These are phyloP conservation scores for Drosophila mojavensis DNA, from an alignment of 1,140 invertebrate genomes.

Conservation along the genomic window DNA sequence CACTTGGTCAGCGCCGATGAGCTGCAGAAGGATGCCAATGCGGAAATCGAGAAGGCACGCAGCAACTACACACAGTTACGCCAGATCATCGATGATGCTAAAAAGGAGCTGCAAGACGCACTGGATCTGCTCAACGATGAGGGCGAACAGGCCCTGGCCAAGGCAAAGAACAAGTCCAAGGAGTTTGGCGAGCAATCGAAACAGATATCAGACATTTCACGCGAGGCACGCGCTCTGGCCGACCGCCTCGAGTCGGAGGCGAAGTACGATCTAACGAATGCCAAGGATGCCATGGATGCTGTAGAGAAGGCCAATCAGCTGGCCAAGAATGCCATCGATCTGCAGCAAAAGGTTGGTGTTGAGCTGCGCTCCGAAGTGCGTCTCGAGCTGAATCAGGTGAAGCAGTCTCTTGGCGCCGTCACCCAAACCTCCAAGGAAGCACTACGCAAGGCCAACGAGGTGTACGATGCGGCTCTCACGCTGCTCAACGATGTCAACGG, in stretches of 20 bases:
- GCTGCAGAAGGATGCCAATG: conserved; percentile 86
- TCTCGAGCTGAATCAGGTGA: conserved; percentile 86
- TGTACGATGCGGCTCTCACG: conserved; percentile 91
- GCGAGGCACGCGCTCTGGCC: conserved; percentile 92
- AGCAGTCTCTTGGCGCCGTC: conserved; percentile 88
- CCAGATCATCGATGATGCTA: conserved; percentile 89
- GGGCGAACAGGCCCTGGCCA: conserved; percentile 90
- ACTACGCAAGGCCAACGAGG: conserved; percentile 88
- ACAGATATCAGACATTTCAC: conserved; percentile 95
- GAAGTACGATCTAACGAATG: conserved; percentile 90
- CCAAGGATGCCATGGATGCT: conserved; percentile 92
- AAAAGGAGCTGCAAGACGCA: conserved; percentile 89
- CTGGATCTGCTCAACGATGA: conserved; percentile 91
- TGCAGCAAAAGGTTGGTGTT: conserved; percentile 91
- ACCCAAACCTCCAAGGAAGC: conserved; percentile 89
- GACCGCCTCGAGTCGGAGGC: conserved; percentile 91
- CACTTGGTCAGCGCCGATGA: conserved; percentile 87
- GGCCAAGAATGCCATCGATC: conserved; percentile 91
- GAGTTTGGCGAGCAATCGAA: conserved; percentile 95
- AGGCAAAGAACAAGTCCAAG: conserved; percentile 92
- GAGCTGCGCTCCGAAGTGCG: conserved; percentile 86
- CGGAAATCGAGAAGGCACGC: conserved; percentile 87
- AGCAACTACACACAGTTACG: conserved; percentile 90
- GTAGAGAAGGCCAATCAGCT: conserved; percentile 92
- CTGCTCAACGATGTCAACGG: conserved; percentile 91